Evolutionary conservation across 2,797 vertebrate species (phyloP), one percentile per base, ranked within the genome.

Genomic region (Cyprinella venusta): DNA sequence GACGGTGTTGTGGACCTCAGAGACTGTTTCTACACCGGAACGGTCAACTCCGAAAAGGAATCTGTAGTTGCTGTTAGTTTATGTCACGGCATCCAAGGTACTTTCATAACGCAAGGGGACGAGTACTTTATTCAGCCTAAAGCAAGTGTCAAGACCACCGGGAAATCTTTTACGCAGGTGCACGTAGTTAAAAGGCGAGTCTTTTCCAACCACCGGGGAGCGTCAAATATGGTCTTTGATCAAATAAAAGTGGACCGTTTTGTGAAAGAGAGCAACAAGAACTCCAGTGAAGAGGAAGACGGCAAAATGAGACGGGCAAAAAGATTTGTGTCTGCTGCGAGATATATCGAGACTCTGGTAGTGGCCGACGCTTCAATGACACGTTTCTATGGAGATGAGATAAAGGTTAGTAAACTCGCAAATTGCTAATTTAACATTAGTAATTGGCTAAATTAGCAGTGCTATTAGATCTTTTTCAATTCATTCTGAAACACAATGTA

Each of bases 261-360:
- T 38, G 56, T 48, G 15, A 86, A 16, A 45, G 63, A 71, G 12
- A 84, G 68, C 86, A 90, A 84, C 85, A 67, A 56, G 83, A 88
- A 91, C 88, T 92, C 90, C 86, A 90, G 50, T 69, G 76, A 61
- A 74, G 56, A 84, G 3, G 79, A 77, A 86, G 30, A 83, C 82
- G 91, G 89, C 88, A 89, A 89, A 86, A 75, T 75, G 80, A 92
- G 91, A 77, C 90, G 89, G 83, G 93, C 94, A 3, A 89, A 88
- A 88, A 94, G 96, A 87, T 98, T 98, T 89, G 96, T 97, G 26
- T 97, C 97, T 0, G 93, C 95, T 89, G 95, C 96, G n/a, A 95
- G 97, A 13, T 99, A 95, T 88, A 96, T 99, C 91, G 97, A 99
- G 93, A 97, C 96, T 5, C 90, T 99, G 91, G 93, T 97, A 83